Conservation (phyloP, 2,888 invertebrate species). For the Trypoxylon attenuatum region DNA sequence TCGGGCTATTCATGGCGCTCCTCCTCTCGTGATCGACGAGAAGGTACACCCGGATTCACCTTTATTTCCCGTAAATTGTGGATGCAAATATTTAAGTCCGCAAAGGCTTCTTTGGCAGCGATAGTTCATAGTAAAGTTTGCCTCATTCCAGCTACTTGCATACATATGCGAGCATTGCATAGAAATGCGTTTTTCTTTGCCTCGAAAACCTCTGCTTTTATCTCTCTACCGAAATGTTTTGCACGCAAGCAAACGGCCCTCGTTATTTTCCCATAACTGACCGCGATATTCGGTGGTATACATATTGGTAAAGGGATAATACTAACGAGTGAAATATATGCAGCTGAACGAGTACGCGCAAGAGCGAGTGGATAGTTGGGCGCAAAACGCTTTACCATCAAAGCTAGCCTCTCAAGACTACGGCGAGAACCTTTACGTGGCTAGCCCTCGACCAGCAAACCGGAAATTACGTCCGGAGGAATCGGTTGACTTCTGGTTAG, state of each 20-base stretch:
- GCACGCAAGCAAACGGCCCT: no score
- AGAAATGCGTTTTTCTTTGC: no score
- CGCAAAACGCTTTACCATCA: constrained; percentile 19
- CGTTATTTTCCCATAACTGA: no score
- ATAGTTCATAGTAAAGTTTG: no score
- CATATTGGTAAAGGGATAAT: not conserved
- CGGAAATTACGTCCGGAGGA: constrained; percentile 46
- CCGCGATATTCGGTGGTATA: no score
- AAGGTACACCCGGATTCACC: constrained; percentile 46
- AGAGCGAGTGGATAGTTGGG: constrained; percentile 63
- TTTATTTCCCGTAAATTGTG: not conserved
- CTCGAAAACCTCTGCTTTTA: no score
- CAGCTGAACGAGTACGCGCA: constrained; percentile 63
- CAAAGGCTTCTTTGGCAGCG: not conserved
- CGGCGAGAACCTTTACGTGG: constrained; percentile 65
- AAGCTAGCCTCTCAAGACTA: constrained; percentile 29
- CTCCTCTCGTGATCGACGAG: constrained; percentile 55
- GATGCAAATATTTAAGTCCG: not conserved
- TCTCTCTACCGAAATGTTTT: no score
- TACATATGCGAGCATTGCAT: no score
- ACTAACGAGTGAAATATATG: not conserved
- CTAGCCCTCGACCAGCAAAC: constrained; percentile 32
- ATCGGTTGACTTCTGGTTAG: constrained; percentile 58
- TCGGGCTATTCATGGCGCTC: constrained; percentile 57
- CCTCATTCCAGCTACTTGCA: no score